Base-by-base conservation (phyloP, 2,888 invertebrate genomes). In the Stegana nigrithorax region DNA sequence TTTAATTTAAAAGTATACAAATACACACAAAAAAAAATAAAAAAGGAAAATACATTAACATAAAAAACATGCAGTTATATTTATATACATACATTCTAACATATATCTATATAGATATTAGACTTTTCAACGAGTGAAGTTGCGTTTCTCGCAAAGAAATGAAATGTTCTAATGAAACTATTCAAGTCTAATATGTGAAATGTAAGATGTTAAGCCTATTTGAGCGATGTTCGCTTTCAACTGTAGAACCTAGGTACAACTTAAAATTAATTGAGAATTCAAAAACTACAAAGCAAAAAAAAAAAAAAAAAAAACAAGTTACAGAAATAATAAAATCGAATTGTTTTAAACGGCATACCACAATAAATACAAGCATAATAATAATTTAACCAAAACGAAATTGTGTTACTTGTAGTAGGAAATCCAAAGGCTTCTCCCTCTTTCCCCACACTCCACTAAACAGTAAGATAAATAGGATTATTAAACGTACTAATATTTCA, bases 211-310 rank as follows among this genome's bases (percentile, higher is more conserved):
- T 64, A 69, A 72, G 68, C 67, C 72, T 73, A 71, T 68, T 71
- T 81, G 74, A 81, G 81, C 81, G 81, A 81, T 81, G 79, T 81
- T 81, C 81, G 81, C 81, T 81, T 76, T 73, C 74, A 73, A 77
- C 79, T 76, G 78, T 78, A 80, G 73, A 62, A 73, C 65, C 59
- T 78, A 76, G 73, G 66, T 62, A 70, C 25, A 70, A 66, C 62
- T 72, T 62, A 71, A 77, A 72, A 73, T 73, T 73, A 73, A 67
- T 57, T 3, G 8, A 25, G 12, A 50, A 50, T 50, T n/a, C 23
- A 51, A 39, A 25, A 36, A 44, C 17, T 51, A 60, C 19, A 39
- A 42, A 17, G 10, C 39, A 59, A 25, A 27, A 17, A 45, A 26
- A 10, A 29, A 21, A 39, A 51, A 23, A 61, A 32, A 7, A 29